Evolutionary conservation across 2,888 invertebrate genomes (phyloP).

Genomic region (Drosophila glabriapex): DNA sequence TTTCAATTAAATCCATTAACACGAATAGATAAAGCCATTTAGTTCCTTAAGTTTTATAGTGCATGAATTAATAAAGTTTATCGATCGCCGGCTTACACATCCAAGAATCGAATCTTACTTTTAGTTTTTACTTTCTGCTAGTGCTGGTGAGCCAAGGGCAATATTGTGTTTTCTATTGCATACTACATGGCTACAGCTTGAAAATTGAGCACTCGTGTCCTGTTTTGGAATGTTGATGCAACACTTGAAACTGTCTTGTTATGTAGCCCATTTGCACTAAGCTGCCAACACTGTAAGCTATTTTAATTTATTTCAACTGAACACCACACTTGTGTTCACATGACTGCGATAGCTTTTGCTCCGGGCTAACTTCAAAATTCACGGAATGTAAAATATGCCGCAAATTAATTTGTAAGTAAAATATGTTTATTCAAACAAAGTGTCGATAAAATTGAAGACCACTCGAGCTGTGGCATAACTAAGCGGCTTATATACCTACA

Average conservation of each 20-base stretch:
- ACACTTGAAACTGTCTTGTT: conserved; percentile 31
- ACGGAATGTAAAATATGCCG: conserved; percentile 19
- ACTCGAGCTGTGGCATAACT: conserved; percentile 18
- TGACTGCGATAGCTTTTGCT: background rate
- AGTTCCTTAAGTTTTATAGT: no score
- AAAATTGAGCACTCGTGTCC: background rate
- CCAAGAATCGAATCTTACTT: background rate
- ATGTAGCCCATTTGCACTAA: conserved; percentile 18
- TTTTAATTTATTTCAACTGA: conserved; percentile 10
- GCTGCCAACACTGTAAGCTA: conserved; percentile 14
- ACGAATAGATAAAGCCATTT: no score
- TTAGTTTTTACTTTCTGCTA: background rate
- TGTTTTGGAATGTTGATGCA: conserved; percentile 18
- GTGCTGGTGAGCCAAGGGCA: background rate
- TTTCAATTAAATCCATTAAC: background rate
- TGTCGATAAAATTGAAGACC: conserved; percentile 11
- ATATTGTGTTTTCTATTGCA: background rate
- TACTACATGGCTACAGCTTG: background rate
- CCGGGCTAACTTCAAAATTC: conserved; percentile 15
- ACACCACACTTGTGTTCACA: conserved; percentile 1
- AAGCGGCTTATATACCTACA: conserved; percentile 20
- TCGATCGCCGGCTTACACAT: background rate
- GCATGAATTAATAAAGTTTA: background rate
- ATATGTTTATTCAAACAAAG: conserved; percentile 17
- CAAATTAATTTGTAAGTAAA: conserved; percentile 43